Percentiles rank a stretch among this genome's conserved stretches.
phyloP scores from a whole-genome alignment of 2,888 invertebrate species.

The Chirona hameri region DNA sequence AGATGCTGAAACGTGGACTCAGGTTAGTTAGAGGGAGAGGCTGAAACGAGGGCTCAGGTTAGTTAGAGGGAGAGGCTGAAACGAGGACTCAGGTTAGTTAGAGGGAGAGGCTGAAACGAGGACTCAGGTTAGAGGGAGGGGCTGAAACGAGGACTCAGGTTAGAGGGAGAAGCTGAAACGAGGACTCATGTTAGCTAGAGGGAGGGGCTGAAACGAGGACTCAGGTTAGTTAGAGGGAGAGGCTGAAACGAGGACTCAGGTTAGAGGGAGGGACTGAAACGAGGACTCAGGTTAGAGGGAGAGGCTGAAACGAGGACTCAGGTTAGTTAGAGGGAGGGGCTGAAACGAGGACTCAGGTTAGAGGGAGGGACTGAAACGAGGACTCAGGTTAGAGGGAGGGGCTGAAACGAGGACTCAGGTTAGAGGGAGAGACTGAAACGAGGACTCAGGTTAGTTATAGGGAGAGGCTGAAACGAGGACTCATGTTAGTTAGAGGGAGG shows the following conservation, averaged over 20 bases:
- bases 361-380: background rate
- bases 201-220: background rate
- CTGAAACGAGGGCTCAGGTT: background rate
- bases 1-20: background rate
- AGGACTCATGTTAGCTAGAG: too few relatives aligned
- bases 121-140: constrained; percentile 14
- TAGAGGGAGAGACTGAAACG: too few relatives aligned
- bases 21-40: background rate
- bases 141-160: too few relatives aligned
- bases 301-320: constrained; percentile 51
- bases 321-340: background rate
- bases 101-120: constrained; percentile 54
- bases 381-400: background rate
- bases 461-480: constrained; percentile 52
- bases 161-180: background rate
- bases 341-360: background rate
- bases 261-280: too few relatives aligned
- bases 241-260: background rate
- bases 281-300: constrained; percentile 40
- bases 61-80: background rate
- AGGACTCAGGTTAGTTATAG: too few relatives aligned
- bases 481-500: background rate
- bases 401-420: background rate
- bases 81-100: too few relatives aligned
- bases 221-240: background rate